Evolutionary conservation across 2,113 vertebrate genomes (phyloP).

Genomic region (Nipponia nippon): DNA sequence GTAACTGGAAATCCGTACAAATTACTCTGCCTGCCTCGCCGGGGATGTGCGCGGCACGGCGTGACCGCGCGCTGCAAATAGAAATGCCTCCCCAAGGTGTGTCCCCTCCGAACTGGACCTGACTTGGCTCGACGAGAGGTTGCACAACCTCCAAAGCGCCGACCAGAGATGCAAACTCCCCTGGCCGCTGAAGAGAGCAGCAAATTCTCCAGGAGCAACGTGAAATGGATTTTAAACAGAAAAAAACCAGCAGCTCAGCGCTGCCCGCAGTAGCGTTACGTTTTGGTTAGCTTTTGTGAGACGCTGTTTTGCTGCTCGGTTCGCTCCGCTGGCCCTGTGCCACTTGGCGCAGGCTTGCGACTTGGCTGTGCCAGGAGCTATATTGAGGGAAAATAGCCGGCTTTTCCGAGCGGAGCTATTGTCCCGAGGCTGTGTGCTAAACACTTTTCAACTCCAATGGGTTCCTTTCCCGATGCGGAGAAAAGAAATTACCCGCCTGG

Average conservation of each 20-base stretch:
- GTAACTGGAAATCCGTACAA: neutral
- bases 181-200: fast-evolving
- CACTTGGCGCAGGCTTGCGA: neutral
- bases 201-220: fast-evolving
- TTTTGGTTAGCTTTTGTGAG: neutral
- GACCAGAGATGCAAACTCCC: fast-evolving
- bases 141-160: fast-evolving
- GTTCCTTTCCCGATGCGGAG: neutral
- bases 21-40: neutral
- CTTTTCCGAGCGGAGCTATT: neutral
- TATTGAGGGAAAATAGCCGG: neutral
- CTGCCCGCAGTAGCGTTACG: fast-evolving
- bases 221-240: no score
- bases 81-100: neutral
- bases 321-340: neutral
- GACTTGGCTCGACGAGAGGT: fast-evolving
- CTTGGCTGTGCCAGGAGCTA: neutral
- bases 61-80: fast-evolving
- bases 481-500: neutral
- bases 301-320: neutral
- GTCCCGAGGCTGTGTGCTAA: neutral
- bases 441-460: fast-evolving
- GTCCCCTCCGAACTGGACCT: neutral
- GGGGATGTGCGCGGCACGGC: no score
- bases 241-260: fast-evolving